Conservation (phyloP, 2,888 invertebrate genomes). For the Nebria brevicollis region DNA sequence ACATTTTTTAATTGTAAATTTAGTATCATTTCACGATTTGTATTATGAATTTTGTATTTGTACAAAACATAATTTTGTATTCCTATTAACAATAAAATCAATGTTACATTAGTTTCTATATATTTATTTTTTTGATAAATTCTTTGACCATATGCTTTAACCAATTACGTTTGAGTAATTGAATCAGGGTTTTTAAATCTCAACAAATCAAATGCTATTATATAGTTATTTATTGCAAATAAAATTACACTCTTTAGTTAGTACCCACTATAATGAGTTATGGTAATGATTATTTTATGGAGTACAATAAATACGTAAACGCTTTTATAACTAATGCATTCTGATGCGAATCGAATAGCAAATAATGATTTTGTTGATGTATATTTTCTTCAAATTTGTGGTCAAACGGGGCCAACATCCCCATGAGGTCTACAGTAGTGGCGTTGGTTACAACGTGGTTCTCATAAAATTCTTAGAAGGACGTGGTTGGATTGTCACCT, state of each 20-base stretch:
- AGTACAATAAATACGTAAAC: neutral
- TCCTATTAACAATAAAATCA: neutral
- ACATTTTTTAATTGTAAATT: too few relatives aligned
- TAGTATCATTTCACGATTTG: too few relatives aligned
- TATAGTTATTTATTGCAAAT: neutral
- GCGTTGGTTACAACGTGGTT: neutral
- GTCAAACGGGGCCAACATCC: constrained; percentile 37
- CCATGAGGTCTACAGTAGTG: constrained; percentile 26
- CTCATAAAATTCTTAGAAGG: constrained; percentile 34
- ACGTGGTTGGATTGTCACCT: neutral
- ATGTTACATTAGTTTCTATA: neutral
- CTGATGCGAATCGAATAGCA: neutral
- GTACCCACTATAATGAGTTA: neutral
- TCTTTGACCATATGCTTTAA: neutral
- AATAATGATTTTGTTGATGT: neutral
- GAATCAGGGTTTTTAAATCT: neutral
- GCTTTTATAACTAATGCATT: neutral
- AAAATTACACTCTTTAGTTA: neutral
- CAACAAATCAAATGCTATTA: neutral
- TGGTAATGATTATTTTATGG: neutral
- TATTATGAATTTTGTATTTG: too few relatives aligned
- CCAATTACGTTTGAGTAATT: neutral
- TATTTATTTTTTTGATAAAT: neutral
- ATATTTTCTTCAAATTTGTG: constrained; percentile 35
- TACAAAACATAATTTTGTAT: too few relatives aligned